These are phyloP conservation scores for Anoplolepis gracilipes DNA, from an alignment of 1,140 invertebrate species.

Conservation along the genomic window DNA sequence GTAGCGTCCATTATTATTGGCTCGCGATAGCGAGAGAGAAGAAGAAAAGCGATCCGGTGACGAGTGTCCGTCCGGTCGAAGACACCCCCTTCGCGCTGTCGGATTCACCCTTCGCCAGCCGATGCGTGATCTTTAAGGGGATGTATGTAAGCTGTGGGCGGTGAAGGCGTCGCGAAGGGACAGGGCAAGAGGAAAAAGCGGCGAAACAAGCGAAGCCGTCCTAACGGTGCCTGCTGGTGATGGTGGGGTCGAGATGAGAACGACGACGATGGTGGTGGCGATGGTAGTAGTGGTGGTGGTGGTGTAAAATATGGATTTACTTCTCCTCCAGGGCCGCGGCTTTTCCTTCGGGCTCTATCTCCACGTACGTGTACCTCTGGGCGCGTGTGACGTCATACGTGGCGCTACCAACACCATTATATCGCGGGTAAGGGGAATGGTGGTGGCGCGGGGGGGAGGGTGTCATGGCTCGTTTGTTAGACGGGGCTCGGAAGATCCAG, in stretches of 20 bases:
- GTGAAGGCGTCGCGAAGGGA: slow-evolving; percentile 51
- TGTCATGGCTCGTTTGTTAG: slow-evolving; percentile 83
- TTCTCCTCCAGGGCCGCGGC: slow-evolving; percentile 81
- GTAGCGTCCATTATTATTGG: slow-evolving; percentile 63
- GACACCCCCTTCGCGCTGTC: slow-evolving; percentile 65
- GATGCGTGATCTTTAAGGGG: slow-evolving; percentile 77
- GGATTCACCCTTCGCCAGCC: slow-evolving; percentile 62
- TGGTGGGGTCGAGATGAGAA: slow-evolving; percentile 50
- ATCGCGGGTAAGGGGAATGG: slow-evolving; percentile 11
- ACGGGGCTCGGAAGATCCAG: slow-evolving; percentile 71
- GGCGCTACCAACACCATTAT: slow-evolving; percentile 77
- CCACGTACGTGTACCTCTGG: slow-evolving; percentile 74
- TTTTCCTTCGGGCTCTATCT: slow-evolving; percentile 81
- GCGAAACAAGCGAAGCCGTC: slow-evolving; percentile 81
- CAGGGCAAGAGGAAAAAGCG: slow-evolving; percentile 68
- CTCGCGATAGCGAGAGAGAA: not conserved
- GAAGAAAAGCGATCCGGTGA: slow-evolving; percentile 57
- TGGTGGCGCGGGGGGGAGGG: slow-evolving; percentile 63
- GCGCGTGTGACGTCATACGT: slow-evolving; percentile 80
- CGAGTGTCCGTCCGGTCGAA: slow-evolving; percentile 72
- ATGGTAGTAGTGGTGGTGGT: slow-evolving; percentile 76
- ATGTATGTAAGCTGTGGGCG: slow-evolving; percentile 72
- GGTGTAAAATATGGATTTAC: slow-evolving; percentile 86
- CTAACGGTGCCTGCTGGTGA: slow-evolving; percentile 61
- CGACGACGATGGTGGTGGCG: slow-evolving; percentile 48